phyloP scores from a whole-genome alignment of 2,888 invertebrate species.

The Odontocolon sp. region DNA sequence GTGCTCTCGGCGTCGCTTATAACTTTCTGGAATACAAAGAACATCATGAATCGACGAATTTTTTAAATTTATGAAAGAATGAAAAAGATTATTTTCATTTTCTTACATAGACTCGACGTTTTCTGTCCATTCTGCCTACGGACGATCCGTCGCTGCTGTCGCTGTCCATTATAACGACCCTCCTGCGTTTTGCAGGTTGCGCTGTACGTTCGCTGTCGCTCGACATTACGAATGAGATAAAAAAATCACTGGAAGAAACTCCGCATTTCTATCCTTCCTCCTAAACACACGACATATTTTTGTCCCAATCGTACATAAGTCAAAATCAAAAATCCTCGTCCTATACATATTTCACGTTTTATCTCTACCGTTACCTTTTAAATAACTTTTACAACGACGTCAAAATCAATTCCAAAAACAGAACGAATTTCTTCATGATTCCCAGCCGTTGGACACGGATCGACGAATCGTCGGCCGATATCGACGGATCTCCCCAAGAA shows the following conservation, averaged over 20 bases:
- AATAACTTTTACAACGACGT: too few relatives aligned
- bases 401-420: too few relatives aligned
- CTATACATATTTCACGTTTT: too few relatives aligned
- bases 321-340: too few relatives aligned
- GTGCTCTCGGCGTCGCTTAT: constrained; percentile 82
- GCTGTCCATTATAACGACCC: constrained; percentile 71
- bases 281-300: constrained; percentile 13
- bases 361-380: too few relatives aligned
- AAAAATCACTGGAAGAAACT: constrained; percentile 10
- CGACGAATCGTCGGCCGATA: too few relatives aligned
- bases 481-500: too few relatives aligned
- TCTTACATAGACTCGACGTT: constrained; percentile 73
- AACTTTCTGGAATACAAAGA: constrained; percentile 82
- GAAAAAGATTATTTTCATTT: constrained; percentile 19
- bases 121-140: constrained; percentile 68
- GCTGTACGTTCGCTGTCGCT: constrained; percentile 72
- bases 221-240: constrained; percentile 67
- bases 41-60: constrained; percentile 2
- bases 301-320: not conserved
- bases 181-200: constrained; percentile 71
- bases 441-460: too few relatives aligned
- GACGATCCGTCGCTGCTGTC: constrained; percentile 76
- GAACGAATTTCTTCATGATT: too few relatives aligned
- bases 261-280: constrained; percentile 29
- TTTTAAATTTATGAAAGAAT: not conserved